A percentile compares a stretch with the other conserved stretches of the same genome.
These are phyloP conservation scores for Isoperla grammatica DNA, from an alignment of 2,888 invertebrate species.

Conservation along the genomic window DNA sequence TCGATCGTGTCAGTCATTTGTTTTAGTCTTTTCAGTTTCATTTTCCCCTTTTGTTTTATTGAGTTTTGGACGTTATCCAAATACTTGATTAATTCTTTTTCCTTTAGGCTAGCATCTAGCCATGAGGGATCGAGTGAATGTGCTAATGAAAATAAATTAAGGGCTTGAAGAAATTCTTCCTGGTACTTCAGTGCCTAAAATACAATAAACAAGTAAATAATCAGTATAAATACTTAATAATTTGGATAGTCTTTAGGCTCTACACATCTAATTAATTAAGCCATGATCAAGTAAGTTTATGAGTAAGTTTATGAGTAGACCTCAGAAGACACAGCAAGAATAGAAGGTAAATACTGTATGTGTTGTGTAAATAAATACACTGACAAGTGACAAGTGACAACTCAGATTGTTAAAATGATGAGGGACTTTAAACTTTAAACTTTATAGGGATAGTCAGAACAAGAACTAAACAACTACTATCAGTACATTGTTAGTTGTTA, in stretches of 20 bases:
- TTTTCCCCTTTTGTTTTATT: conserved; percentile 60
- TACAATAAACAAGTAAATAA: conserved; percentile 12
- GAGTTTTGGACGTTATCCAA: conserved; percentile 59
- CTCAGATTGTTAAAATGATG: too few relatives aligned
- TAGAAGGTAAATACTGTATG: too few relatives aligned
- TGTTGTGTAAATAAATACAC: too few relatives aligned
- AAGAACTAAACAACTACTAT: too few relatives aligned
- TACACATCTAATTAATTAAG: neutral
- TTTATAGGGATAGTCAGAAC: too few relatives aligned
- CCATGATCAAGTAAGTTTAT: neutral
- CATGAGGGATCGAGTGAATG: conserved; percentile 69
- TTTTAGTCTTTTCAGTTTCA: conserved; percentile 65
- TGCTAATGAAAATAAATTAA: conserved; percentile 63
- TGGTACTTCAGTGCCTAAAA: conserved; percentile 69
- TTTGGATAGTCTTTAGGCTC: too few relatives aligned
- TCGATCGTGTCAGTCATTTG: conserved; percentile 63
- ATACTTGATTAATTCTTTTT: conserved; percentile 57
- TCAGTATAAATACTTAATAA: neutral
- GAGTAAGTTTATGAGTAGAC: too few relatives aligned
- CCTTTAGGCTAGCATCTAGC: conserved; percentile 59
- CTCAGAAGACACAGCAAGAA: too few relatives aligned
- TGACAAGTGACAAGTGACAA: too few relatives aligned
- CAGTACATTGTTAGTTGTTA: too few relatives aligned
- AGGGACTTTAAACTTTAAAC: too few relatives aligned
- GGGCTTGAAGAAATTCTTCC: conserved; percentile 65